Evolutionary conservation across 2,113 vertebrate species (phyloP).

Genomic region (Actenoides lindsayi): DNA sequence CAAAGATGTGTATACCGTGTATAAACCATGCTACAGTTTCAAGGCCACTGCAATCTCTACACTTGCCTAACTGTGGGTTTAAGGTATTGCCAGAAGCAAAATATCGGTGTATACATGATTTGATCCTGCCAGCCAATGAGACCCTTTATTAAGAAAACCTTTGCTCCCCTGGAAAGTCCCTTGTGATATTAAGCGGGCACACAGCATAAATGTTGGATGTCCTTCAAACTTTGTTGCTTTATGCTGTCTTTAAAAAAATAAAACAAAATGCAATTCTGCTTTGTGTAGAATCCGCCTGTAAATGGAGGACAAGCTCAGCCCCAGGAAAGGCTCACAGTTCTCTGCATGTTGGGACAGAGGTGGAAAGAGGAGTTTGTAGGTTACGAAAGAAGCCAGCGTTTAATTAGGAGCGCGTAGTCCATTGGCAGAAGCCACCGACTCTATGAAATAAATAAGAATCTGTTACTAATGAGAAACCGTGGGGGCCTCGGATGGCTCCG

Average conservation of each 20-base stretch:
- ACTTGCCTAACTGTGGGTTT: conserved; percentile 81
- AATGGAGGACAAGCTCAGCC: conserved; percentile 8
- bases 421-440: conserved; percentile 40
- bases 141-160: conserved; percentile 74
- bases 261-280: not conserved
- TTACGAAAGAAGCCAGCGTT: conserved; percentile 49
- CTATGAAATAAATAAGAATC: conserved; percentile 56
- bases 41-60: conserved; percentile 80
- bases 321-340: not conserved
- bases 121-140: conserved; percentile 73
- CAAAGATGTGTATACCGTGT: conserved; percentile 79
- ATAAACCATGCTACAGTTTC: conserved; percentile 75
- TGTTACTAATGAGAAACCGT: conserved; percentile 57
- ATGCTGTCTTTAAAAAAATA: conserved; percentile 45
- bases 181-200: conserved; percentile 38
- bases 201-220: conserved; percentile 73
- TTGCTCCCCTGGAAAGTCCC: conserved; percentile 57
- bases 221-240: conserved; percentile 74
- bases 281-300: not conserved
- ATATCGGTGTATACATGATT: conserved; percentile 75
- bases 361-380: conserved; percentile 49
- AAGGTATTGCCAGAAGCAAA: conserved; percentile 84
- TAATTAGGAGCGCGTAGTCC: conserved; percentile 43
- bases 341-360: conserved; percentile 42
- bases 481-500: conserved; percentile 15